Conservation (phyloP, 2,113 vertebrate genomes). For the Silurus asotus region DNA sequence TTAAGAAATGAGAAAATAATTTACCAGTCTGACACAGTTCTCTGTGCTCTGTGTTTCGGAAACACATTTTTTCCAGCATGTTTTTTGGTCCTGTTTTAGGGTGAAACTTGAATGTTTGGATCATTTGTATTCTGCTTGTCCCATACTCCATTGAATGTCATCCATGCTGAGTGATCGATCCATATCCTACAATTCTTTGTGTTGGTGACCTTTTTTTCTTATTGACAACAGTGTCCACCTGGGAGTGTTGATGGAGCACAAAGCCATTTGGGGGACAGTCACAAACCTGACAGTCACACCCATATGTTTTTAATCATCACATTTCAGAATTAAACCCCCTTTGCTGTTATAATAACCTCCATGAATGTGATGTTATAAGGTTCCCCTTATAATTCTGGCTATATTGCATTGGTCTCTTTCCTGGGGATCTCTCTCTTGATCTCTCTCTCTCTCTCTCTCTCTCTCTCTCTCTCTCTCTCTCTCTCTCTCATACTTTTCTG, state of each 20-base stretch:
- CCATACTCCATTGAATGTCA: neutral
- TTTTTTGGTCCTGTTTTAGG: neutral
- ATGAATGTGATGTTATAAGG: no score
- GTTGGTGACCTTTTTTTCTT: neutral
- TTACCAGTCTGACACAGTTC: neutral
- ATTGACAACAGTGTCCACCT: neutral
- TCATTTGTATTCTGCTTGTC: neutral
- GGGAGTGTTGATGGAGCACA: neutral
- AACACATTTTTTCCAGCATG: neutral
- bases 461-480: no score
- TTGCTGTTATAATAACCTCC: neutral
- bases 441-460: no score
- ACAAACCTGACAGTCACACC: neutral
- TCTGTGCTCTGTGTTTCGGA: neutral
- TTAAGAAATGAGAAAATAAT: neutral
- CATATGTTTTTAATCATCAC: neutral
- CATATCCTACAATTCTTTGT: neutral
- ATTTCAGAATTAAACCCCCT: neutral
- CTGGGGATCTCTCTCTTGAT: no score
- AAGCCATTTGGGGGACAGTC: neutral
- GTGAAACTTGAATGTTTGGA: neutral
- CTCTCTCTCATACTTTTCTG: no score
- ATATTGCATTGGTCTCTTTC: no score
- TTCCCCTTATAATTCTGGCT: no score
- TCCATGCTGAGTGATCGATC: neutral